These are phyloP conservation scores for Nomada goodeniana DNA, from an alignment of 2,888 invertebrate species.

Conservation along the genomic window DNA sequence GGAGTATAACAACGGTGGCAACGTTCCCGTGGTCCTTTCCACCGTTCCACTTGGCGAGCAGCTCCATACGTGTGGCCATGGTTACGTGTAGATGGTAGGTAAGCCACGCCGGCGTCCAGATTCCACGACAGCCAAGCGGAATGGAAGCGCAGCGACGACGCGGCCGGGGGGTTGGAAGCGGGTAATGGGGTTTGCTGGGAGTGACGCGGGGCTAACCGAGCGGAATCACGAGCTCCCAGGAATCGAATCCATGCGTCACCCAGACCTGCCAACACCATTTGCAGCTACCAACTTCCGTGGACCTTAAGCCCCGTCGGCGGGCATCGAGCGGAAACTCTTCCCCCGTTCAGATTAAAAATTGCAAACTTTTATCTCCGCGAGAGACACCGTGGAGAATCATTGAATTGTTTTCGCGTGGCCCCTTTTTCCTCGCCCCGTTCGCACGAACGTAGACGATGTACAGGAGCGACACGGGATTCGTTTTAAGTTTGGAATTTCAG, in stretches of 20 bases:
- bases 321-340: constrained; percentile 67
- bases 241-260: constrained; percentile 85
- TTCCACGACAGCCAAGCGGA: constrained; percentile 69
- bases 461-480: constrained; percentile 11
- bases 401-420: not conserved
- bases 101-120: constrained; percentile 62
- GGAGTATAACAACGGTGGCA: constrained; percentile 6
- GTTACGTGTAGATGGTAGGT: constrained; percentile 34
- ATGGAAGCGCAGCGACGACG: constrained; percentile 60
- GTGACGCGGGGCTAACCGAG: constrained; percentile 84
- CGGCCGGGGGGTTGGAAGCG: constrained; percentile 51
- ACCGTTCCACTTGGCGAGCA: constrained; percentile 29
- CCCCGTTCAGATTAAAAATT: constrained; percentile 60
- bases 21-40: constrained; percentile 38
- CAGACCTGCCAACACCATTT: constrained; percentile 84
- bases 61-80: constrained; percentile 1
- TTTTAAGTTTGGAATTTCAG: constrained; percentile 15
- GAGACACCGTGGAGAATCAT: not conserved
- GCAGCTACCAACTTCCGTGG: constrained; percentile 79
- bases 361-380: constrained; percentile 20
- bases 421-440: not conserved
- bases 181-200: constrained; percentile 84
- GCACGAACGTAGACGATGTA: not conserved
- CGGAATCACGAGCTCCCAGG: constrained; percentile 84
- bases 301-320: constrained; percentile 70